Conservation (phyloP, 1,140 invertebrate genomes). For the Sinonovacula constricta region DNA sequence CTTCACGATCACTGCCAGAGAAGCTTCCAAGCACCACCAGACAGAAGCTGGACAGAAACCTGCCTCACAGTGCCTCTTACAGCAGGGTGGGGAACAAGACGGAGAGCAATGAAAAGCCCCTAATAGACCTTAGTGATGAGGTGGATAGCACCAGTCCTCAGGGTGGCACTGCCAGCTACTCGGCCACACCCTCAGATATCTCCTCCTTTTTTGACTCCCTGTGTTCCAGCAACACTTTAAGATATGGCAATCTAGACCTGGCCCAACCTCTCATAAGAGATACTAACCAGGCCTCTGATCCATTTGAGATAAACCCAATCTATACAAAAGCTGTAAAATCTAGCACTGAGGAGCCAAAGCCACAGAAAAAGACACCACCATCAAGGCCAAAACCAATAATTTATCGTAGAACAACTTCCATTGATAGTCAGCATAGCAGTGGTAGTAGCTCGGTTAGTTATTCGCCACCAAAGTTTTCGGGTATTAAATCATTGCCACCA, state of each 20-base stretch:
- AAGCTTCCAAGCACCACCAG: not conserved
- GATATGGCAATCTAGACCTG: conserved; percentile 64
- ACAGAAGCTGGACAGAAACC: not conserved
- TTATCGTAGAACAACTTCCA: conserved; percentile 51
- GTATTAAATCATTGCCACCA: conserved; percentile 37
- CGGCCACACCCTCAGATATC: conserved; percentile 55
- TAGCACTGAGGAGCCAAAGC: conserved; percentile 2
- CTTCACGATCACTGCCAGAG: conserved; percentile 2
- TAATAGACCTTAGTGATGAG: conserved; percentile 77
- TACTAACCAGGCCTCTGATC: conserved; percentile 53
- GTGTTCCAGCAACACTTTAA: conserved; percentile 46
- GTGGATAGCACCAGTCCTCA: conserved; percentile 8
- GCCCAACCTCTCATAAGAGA: conserved; percentile 66
- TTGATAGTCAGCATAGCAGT: conserved; percentile 47
- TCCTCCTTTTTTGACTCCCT: conserved; percentile 71
- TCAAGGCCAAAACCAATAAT: conserved; percentile 50
- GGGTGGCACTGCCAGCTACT: not conserved
- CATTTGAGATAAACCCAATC: conserved; percentile 66
- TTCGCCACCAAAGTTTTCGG: conserved; percentile 48
- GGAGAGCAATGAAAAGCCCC: conserved; percentile 66
- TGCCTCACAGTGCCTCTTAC: not conserved
- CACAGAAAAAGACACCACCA: conserved; percentile 30
- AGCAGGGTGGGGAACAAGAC: conserved; percentile 3
- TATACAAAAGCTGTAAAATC: conserved; percentile 6
- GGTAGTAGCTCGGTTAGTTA: conserved; percentile 41